Conservation (phyloP, 2,797 vertebrate genomes). For the Chaetodon trifasciatus region DNA sequence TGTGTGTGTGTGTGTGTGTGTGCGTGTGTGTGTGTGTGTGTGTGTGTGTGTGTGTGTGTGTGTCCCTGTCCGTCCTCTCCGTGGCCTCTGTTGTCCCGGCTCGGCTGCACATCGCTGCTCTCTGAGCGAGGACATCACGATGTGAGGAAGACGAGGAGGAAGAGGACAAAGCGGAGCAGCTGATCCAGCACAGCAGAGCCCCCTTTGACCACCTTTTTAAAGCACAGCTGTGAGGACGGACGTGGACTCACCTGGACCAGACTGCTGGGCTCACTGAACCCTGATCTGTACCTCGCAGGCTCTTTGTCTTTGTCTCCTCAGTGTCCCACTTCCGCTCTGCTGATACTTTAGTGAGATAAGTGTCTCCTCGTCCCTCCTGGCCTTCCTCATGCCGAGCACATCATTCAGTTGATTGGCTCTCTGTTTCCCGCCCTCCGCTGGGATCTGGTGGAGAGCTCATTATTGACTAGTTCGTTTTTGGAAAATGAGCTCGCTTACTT, state of each 20-base stretch:
- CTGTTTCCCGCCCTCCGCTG: conserved; percentile 41
- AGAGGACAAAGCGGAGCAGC: too few relatives aligned
- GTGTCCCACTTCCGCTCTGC: conserved; percentile 3
- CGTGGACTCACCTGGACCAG: neutral
- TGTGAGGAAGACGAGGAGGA: too few relatives aligned
- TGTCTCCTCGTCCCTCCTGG: neutral
- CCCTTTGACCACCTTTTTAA: too few relatives aligned
- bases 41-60: too few relatives aligned
- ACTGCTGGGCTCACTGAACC: too few relatives aligned
- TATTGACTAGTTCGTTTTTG: conserved; percentile 45
- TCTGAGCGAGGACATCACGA: neutral
- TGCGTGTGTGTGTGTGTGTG: too few relatives aligned
- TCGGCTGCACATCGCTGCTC: conserved; percentile 19
- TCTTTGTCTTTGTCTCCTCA: neutral
- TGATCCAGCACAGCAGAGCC: too few relatives aligned
- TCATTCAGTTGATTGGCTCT: conserved; percentile 53
- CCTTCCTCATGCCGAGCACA: conserved; percentile 23
- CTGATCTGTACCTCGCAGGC: neutral
- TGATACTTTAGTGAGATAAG: conserved; percentile 33
- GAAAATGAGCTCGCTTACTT: conserved; percentile 45
- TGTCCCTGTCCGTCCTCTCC: neutral
- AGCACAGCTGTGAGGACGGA: too few relatives aligned
- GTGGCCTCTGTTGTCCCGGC: neutral
- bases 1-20: too few relatives aligned
- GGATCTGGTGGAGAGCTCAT: conserved; percentile 65